Conservation (phyloP, 2,113 vertebrate species). For the Willisornis vidua region DNA sequence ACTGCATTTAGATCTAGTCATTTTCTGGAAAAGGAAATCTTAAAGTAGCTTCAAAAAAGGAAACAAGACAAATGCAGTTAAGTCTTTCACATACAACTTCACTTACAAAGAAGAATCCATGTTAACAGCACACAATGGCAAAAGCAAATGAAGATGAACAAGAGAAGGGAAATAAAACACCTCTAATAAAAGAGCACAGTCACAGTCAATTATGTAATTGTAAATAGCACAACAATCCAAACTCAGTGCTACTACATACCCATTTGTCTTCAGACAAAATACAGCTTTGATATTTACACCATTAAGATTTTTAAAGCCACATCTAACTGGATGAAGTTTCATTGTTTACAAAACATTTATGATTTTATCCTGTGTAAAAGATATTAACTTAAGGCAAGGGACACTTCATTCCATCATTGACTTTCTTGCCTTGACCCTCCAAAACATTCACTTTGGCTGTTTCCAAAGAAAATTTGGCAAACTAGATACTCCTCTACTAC, state of each 20-base stretch:
- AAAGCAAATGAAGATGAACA: background rate
- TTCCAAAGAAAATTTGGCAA: background rate
- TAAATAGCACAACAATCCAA: background rate
- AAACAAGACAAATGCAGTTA: background rate
- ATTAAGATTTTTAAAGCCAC: background rate
- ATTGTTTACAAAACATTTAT: background rate
- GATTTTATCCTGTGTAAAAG: background rate
- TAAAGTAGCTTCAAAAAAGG: background rate
- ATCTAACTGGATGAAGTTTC: background rate
- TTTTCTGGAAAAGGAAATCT: background rate
- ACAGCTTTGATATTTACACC: background rate
- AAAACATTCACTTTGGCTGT: background rate
- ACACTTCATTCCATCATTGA: background rate
- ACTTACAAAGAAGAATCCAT: background rate
- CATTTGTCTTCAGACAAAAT: background rate
- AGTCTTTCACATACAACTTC: background rate
- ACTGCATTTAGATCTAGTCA: background rate
- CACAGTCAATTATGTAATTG: background rate
- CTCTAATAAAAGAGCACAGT: background rate
- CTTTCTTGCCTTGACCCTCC: background rate
- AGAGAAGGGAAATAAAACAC: background rate
- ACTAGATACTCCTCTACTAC: background rate
- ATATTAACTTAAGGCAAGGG: background rate
- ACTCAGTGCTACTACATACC: background rate
- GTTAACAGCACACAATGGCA: background rate